Conservation (phyloP, 2,113 vertebrate species). For the human (Homo sapiens) region DNA sequence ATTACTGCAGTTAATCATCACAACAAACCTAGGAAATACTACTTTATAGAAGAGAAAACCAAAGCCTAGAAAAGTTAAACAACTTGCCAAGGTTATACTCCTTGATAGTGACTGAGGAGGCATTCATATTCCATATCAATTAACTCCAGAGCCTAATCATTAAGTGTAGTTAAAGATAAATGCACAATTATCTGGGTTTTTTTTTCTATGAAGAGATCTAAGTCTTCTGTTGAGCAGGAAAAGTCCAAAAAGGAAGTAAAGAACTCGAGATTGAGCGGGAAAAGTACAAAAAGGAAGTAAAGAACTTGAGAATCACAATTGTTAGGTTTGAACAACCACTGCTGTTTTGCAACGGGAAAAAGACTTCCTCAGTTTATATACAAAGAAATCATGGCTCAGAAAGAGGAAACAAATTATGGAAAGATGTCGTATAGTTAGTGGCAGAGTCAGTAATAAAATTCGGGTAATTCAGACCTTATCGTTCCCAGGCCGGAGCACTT, state of each 20-base stretch:
- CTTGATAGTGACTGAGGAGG: not conserved
- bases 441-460: not conserved
- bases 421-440: not conserved
- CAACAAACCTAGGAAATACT: constrained; percentile 15
- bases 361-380: not conserved
- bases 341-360: not conserved
- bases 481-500: not conserved
- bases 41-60: not conserved
- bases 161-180: not conserved
- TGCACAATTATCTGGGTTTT: not conserved
- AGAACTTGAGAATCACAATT: not conserved
- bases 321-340: not conserved
- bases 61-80: not conserved
- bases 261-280: not conserved
- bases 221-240: not conserved
- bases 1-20: not conserved
- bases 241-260: constrained; percentile 16
- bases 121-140: not conserved
- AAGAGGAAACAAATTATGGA: not conserved
- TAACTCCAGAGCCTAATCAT: not conserved
- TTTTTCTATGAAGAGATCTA: not conserved
- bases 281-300: constrained; percentile 17
- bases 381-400: not conserved
- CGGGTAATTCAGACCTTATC: not conserved
- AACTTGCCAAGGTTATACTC: not conserved